Percentiles rank a stretch among this genome's conserved stretches.
Conservation (phyloP, 2,797 vertebrate species). For the Leucoraja ocellata region DNA sequence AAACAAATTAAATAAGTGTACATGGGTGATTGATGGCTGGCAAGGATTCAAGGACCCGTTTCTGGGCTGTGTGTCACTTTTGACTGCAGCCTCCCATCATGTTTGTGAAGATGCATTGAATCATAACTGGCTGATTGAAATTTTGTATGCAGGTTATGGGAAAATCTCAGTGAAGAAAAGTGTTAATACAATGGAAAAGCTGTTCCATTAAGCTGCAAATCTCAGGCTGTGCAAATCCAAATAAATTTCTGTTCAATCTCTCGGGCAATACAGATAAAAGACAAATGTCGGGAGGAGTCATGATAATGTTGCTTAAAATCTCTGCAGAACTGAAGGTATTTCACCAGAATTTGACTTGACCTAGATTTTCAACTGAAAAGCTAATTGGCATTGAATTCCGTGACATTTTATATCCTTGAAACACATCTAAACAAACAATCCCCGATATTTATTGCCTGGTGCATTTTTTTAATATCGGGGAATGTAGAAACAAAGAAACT, state of each 20-base stretch:
- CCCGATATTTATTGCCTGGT: background rate
- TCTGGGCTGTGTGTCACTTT: too few species aligned
- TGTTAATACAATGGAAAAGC: background rate
- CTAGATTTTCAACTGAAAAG: background rate
- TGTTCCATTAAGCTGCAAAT: background rate
- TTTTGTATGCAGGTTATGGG: background rate
- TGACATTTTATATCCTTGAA: background rate
- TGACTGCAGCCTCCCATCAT: background rate
- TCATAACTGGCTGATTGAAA: background rate
- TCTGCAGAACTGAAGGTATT: background rate
- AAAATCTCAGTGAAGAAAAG: background rate
- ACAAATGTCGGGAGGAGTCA: too few species aligned
- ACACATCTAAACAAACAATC: background rate
- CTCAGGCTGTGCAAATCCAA: background rate
- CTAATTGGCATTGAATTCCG: background rate
- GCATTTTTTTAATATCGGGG: too few species aligned
- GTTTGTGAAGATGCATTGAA: background rate
- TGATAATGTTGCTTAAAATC: background rate
- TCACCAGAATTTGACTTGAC: background rate
- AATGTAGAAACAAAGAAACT: too few species aligned
- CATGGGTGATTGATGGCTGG: too few species aligned
- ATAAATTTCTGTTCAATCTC: background rate
- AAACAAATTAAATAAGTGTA: too few species aligned
- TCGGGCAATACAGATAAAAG: background rate
- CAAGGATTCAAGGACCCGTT: too few species aligned